Percentiles rank a stretch among this genome's conserved stretches.
phyloP scores from a whole-genome alignment of 2,113 vertebrate species.

The Entelurus aequoreus region DNA sequence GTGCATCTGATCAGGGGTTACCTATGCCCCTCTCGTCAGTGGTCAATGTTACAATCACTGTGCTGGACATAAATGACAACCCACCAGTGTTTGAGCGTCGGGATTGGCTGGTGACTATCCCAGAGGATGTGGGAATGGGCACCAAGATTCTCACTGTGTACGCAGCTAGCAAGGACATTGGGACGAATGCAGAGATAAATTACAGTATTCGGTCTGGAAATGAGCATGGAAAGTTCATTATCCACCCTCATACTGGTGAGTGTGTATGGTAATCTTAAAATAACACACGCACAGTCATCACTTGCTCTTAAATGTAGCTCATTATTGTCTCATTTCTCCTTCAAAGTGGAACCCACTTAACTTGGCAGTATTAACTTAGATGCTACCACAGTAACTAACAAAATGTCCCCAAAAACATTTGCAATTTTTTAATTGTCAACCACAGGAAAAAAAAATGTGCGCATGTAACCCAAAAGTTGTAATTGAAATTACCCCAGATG shows the following conservation, averaged over 20 bases:
- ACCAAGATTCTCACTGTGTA: constrained; percentile 83
- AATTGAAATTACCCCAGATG: no score
- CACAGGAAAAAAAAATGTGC: no score
- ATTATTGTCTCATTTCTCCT: neutral
- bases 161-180: constrained; percentile 94
- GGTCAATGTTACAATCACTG: constrained; percentile 83
- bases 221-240: constrained; percentile 87
- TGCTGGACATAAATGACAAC: constrained; percentile 95
- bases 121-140: constrained; percentile 82
- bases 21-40: constrained; percentile 78
- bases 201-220: constrained; percentile 93
- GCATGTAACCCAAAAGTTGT: no score
- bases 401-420: no score
- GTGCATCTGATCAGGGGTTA: constrained; percentile 82
- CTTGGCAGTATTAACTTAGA: no score
- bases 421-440: no score
- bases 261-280: neutral
- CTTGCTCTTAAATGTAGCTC: neutral
- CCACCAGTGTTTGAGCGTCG: constrained; percentile 92
- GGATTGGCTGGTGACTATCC: constrained; percentile 85
- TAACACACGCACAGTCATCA: neutral
- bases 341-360: no score
- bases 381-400: no score
- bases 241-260: constrained; percentile 85
- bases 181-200: constrained; percentile 92